phyloP scores from a whole-genome alignment of 1,140 invertebrate genomes.

The Limonius californicus region DNA sequence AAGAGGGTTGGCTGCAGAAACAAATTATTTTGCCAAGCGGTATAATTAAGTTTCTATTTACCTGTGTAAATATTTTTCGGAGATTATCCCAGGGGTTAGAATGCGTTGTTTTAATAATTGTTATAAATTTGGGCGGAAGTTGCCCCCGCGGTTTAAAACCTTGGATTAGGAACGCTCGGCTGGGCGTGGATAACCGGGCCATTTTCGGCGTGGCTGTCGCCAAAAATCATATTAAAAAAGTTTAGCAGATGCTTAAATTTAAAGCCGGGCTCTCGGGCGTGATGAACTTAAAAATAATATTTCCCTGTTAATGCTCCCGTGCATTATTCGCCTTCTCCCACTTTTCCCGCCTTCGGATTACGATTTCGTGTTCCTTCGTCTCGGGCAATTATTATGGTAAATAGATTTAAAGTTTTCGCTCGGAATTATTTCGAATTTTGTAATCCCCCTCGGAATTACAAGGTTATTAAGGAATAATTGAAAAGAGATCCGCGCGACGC shows the following conservation, averaged over 20 bases:
- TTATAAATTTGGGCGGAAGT: too few species aligned
- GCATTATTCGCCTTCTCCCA: not conserved
- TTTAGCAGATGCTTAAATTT: constrained; percentile 15
- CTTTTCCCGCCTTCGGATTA: not conserved
- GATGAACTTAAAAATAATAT: constrained; percentile 15
- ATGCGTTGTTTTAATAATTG: too few species aligned
- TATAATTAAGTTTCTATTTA: too few species aligned
- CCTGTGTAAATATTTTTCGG: too few species aligned
- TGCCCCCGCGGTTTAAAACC: too few species aligned
- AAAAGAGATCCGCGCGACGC: too few species aligned
- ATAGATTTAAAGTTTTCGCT: not conserved
- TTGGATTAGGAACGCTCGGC: not conserved
- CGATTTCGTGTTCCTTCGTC: not conserved
- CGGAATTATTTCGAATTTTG: not conserved
- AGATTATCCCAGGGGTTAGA: too few species aligned
- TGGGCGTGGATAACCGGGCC: not conserved
- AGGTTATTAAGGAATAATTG: not conserved
- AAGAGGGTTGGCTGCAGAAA: too few species aligned
- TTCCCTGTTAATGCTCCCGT: not conserved
- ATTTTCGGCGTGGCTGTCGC: constrained; percentile 4
- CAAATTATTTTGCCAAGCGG: too few species aligned
- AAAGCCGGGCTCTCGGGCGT: constrained; percentile 1
- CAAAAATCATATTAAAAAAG: constrained; percentile 12
- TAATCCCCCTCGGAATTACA: not conserved
- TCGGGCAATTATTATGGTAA: not conserved